Conservation (phyloP, 2,797 vertebrate species). For the Darevskia nairensis region DNA sequence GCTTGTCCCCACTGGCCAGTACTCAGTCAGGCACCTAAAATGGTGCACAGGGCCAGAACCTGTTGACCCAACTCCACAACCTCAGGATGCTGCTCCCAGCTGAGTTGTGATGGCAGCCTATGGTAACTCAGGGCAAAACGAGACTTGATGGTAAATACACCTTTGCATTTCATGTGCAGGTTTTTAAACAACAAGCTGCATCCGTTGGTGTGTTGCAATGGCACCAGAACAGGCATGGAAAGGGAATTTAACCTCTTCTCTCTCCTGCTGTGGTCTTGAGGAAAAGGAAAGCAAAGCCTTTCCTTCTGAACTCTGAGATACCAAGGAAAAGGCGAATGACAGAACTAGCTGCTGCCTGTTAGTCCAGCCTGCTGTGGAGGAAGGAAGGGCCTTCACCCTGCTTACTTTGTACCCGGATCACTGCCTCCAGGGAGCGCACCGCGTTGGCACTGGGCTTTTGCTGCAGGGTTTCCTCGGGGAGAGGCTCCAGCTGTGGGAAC, state of each 20-base stretch:
- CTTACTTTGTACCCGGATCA: slow-evolving; percentile 93
- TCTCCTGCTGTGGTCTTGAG: not conserved
- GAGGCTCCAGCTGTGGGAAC: slow-evolving; percentile 84
- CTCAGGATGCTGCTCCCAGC: not conserved
- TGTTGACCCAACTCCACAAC: not conserved
- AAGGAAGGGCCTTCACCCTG: slow-evolving; percentile 29
- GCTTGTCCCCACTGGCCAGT: too few species aligned
- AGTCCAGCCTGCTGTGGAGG: too few species aligned
- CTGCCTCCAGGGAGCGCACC: slow-evolving; percentile 88
- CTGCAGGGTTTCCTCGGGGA: slow-evolving; percentile 87
- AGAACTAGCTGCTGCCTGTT: not conserved
- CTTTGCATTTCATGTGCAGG: not conserved
- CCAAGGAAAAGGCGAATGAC: not conserved
- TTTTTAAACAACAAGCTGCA: not conserved
- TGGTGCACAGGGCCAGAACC: too few species aligned
- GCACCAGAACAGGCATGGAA: not conserved
- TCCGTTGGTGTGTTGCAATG: too few species aligned
- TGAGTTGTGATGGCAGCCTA: not conserved
- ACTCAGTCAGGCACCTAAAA: too few species aligned
- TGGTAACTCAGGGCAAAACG: not conserved
- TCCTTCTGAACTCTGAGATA: too few species aligned
- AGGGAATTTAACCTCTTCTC: not conserved
- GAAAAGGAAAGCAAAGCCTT: not conserved
- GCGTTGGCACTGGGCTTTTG: slow-evolving; percentile 90
- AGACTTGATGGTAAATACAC: not conserved